Conservation (phyloP, 1,140 invertebrate species). For the Eulimnadia texana region DNA sequence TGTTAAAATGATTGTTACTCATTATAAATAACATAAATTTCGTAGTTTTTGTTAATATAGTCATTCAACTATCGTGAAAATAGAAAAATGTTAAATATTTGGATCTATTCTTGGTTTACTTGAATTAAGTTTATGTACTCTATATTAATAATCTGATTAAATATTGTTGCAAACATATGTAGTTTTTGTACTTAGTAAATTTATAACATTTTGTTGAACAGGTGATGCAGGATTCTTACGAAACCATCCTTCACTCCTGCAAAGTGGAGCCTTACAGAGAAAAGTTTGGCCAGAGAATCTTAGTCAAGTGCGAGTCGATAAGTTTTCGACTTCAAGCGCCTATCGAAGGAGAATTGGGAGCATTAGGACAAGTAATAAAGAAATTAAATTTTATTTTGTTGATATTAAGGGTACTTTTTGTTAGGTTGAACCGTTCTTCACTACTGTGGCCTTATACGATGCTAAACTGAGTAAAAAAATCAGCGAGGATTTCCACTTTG, state of each 20-base stretch:
- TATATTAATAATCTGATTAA: background rate
- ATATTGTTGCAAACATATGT: too few species aligned
- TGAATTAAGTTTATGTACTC: background rate
- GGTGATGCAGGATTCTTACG: background rate
- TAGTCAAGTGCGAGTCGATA: constrained; percentile 66
- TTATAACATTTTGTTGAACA: too few species aligned
- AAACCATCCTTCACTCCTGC: constrained; percentile 8
- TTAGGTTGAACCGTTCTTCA: constrained; percentile 77
- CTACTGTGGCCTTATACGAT: constrained; percentile 72
- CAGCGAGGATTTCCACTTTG: constrained; percentile 85
- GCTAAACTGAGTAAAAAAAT: constrained; percentile 67
- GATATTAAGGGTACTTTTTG: constrained; percentile 17
- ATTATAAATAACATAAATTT: background rate
- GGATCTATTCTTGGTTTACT: background rate
- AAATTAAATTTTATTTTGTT: constrained; percentile 14
- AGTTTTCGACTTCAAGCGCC: constrained; percentile 67
- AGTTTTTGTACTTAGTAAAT: too few species aligned
- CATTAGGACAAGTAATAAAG: constrained; percentile 49
- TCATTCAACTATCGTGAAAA: background rate
- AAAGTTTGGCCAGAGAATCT: constrained; percentile 67
- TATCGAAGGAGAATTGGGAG: constrained; percentile 55
- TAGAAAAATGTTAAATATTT: background rate
- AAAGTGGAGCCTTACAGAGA: constrained; percentile 54
- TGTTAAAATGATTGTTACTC: background rate
- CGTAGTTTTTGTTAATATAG: background rate